Base-by-base conservation (phyloP, 2,797 vertebrate species). In the Sarcoramphus papa region DNA sequence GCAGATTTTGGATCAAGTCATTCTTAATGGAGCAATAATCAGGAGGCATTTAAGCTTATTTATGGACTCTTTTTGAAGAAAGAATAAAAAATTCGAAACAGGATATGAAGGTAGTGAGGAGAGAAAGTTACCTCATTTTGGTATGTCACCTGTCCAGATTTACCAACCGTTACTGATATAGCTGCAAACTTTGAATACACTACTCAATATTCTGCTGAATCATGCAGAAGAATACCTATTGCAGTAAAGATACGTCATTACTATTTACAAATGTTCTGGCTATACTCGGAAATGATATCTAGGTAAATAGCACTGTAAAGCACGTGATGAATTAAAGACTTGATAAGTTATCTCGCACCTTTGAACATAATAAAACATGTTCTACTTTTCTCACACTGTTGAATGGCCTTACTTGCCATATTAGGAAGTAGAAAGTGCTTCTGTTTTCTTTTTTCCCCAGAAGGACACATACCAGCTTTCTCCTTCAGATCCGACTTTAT, bases 401-500 rank as follows among this genome's bases (percentile, higher is more conserved):
- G 50, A 70, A 59, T 37, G 37, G 69, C 23, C 43, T 88, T 74
- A 51, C 31, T 82, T 83, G 41, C 53, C 41, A 30, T 88, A 85
- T 10, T 3, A 50, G 56, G 88, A 80, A 90, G 28, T 8, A 90
- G 62, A 86, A 90, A 93, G 69, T 63, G 25, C 33, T 84, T 92
- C 76, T 68, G 27, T 33, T 92, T 89, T 59, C n/a, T 56, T 82
- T 84, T 83, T 81, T 43, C 33, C 40, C 22, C 28, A 35, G 62
- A 96, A 81, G 28, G 72, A 74, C 48, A 59, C 7, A 13, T 19
- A 77, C 5, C 19, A 92, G 13, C 24, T 81, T 95, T 86, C 53
- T 85, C 62, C 84, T 96, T 96, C 68, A 96, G 73, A 86, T 90
- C 43, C 67, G 80, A 79, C 31, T 91, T 93, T 69, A 89, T 72